phyloP scores from a whole-genome alignment of 2,113 vertebrate genomes.

The Ictidomys tridecemlineatus region DNA sequence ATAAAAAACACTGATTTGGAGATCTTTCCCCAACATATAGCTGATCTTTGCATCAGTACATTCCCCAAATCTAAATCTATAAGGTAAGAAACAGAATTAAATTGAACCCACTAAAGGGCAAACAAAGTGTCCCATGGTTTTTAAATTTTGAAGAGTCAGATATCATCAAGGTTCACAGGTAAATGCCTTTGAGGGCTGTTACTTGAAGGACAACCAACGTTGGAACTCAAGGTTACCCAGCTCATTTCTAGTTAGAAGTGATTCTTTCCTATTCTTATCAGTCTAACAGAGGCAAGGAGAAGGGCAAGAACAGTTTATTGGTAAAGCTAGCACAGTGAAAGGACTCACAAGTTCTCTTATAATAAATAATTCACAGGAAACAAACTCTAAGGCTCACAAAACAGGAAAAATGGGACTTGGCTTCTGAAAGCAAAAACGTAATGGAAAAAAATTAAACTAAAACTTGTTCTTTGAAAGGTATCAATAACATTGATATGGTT shows the following conservation, averaged over 20 bases:
- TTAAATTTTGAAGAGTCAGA: not conserved
- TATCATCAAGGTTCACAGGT: not conserved
- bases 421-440: not conserved
- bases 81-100: not conserved
- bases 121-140: not conserved
- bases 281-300: not conserved
- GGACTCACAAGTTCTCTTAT: not conserved
- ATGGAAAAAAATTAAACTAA: not conserved
- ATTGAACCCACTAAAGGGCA: not conserved
- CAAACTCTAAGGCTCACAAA: not conserved
- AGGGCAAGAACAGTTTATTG: not conserved
- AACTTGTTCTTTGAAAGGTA: not conserved
- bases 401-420: not conserved
- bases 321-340: not conserved
- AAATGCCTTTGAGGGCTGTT: not conserved
- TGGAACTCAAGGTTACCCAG: not conserved
- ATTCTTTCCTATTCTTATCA: not conserved
- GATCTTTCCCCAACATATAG: not conserved
- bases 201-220: not conserved
- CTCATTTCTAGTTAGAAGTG: not conserved
- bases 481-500: not conserved
- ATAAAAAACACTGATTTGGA: not conserved
- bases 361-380: not conserved
- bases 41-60: not conserved
- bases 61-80: not conserved